Evolutionary conservation across 2,888 invertebrate genomes (phyloP).

Genomic region (Heliconius sara): DNA sequence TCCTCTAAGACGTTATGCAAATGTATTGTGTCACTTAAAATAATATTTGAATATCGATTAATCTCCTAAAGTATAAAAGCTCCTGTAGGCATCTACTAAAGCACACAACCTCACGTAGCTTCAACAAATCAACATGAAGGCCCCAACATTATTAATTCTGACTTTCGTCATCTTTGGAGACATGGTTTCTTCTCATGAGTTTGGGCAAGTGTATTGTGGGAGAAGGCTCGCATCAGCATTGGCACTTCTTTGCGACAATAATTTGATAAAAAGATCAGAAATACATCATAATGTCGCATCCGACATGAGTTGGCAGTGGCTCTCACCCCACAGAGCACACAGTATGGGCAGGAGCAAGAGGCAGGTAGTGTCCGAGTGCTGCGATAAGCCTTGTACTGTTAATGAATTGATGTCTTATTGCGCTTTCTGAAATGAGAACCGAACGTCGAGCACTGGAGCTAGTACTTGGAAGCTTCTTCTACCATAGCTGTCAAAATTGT

Average conservation of each 20-base stretch:
- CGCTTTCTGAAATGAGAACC: constrained; percentile 28
- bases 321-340: constrained; percentile 50
- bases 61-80: background rate
- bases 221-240: constrained; percentile 49
- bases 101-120: background rate
- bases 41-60: background rate
- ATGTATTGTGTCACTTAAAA: background rate
- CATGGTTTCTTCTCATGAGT: constrained; percentile 23
- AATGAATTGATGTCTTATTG: constrained; percentile 56
- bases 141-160: constrained; percentile 13
- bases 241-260: constrained; percentile 46
- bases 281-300: background rate
- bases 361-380: constrained; percentile 58
- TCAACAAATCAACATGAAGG: constrained; percentile 34
- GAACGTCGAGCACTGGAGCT: background rate
- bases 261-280: constrained; percentile 45
- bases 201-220: constrained; percentile 37
- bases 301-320: constrained; percentile 51
- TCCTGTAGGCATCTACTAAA: background rate
- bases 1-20: background rate
- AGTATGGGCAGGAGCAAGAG: constrained; percentile 53
- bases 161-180: constrained; percentile 9
- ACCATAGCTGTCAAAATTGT: too few species aligned
- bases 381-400: constrained; percentile 56
- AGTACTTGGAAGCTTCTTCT: too few species aligned